Evolutionary conservation across 35 echinoderm and acorn worm species (phyloP).

Genomic region (Amphiura filiformis): DNA sequence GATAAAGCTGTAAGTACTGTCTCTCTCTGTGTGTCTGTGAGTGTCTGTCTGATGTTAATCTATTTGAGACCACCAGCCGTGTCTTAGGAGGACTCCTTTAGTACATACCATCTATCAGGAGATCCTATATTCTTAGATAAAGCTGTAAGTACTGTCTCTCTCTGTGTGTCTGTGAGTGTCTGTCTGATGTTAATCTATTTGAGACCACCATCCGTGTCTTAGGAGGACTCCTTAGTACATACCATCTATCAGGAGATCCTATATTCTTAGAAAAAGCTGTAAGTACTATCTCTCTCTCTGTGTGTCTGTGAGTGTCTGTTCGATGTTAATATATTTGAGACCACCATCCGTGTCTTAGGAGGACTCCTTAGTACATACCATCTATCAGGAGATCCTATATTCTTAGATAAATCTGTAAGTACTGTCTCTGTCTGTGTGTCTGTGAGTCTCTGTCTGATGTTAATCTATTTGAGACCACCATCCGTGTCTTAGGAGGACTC

Average conservation of each 20-base stretch:
- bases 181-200: slow-evolving; percentile 96
- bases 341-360: too few species aligned
- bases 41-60: background rate
- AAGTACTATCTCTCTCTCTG: too few species aligned
- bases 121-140: background rate
- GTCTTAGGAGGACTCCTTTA: background rate
- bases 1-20: slow-evolving; percentile 82
- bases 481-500: too few species aligned
- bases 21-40: background rate
- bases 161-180: background rate
- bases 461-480: too few species aligned
- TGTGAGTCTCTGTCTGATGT: too few species aligned
- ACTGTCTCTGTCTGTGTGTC: too few species aligned
- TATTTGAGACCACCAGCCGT: background rate
- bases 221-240: slow-evolving; percentile 78
- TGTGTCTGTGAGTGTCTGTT: too few species aligned
- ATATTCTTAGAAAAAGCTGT: too few species aligned
- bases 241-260: slow-evolving; percentile 70
- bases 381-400: too few species aligned
- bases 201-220: slow-evolving; percentile 94
- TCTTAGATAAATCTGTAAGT: too few species aligned
- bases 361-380: too few species aligned
- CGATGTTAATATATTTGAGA: too few species aligned
- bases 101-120: background rate
- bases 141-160: background rate